A percentile compares a stretch with the other conserved stretches of the same genome.
These are phyloP conservation scores for Mystacornis crossleyi DNA, from an alignment of 2,113 vertebrate genomes.

Conservation along the genomic window DNA sequence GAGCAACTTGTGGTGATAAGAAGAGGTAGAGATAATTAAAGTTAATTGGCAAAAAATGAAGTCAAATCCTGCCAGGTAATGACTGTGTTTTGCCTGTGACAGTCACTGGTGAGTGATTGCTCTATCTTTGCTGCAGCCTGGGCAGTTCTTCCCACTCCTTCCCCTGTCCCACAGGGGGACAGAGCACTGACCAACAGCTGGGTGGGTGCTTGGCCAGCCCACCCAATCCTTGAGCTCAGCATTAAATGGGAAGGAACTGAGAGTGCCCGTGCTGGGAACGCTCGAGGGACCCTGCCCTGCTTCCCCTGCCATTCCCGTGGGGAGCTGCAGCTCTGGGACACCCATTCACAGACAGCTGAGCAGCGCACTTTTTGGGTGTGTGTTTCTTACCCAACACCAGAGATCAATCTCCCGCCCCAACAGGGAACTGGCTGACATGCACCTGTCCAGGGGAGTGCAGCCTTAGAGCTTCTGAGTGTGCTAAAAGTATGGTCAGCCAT, in stretches of 20 bases:
- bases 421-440: background rate
- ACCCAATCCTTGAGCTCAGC: accelerated
- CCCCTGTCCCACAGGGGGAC: accelerated
- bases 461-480: background rate
- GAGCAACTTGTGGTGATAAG: background rate
- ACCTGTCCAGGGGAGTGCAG: background rate
- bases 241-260: accelerated
- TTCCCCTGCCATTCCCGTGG: accelerated
- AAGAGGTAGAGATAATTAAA: background rate
- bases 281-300: accelerated
- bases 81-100: background rate
- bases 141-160: background rate
- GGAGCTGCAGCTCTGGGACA: background rate
- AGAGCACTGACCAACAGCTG: background rate
- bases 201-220: background rate
- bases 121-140: background rate
- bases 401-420: background rate
- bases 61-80: background rate
- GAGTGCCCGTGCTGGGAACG: background rate
- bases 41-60: background rate
- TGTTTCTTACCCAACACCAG: background rate
- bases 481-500: background rate
- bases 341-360: accelerated
- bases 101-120: background rate
- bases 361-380: no score